Percentiles rank a stretch among this genome's conserved stretches.
Evolutionary conservation across 2,888 invertebrate species (phyloP).

Genomic region (Drosophila prostipennis): DNA sequence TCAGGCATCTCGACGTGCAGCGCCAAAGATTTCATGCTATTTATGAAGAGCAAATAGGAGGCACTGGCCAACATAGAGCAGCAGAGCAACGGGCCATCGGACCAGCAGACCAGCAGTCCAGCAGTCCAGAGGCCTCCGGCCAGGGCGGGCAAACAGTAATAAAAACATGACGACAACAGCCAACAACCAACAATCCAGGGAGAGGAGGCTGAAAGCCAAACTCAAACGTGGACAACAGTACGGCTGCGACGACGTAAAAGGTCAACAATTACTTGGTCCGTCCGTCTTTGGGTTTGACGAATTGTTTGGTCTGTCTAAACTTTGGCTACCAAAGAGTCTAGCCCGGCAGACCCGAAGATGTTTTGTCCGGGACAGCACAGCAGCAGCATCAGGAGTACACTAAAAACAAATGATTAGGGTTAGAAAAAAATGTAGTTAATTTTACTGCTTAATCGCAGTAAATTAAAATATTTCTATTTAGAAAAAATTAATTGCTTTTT

Average conservation of each 20-base stretch:
- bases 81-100: neutral
- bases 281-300: conserved; percentile 64
- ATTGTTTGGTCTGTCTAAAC: conserved; percentile 79
- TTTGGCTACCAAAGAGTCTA: conserved; percentile 80
- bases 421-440: too few relatives aligned
- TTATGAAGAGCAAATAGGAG: conserved; percentile 75
- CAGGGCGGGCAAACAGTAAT: conserved; percentile 77
- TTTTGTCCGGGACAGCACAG: conserved; percentile 35
- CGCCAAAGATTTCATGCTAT: conserved; percentile 77
- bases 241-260: conserved; percentile 71
- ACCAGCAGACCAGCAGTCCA: neutral
- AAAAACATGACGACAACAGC: conserved; percentile 68
- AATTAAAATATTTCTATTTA: too few relatives aligned
- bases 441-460: too few relatives aligned
- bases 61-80: conserved; percentile 12
- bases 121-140: conserved; percentile 43
- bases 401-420: neutral
- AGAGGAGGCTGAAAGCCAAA: conserved; percentile 43
- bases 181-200: conserved; percentile 33
- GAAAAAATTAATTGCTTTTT: too few relatives aligned
- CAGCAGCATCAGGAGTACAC: conserved; percentile 29
- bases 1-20: conserved; percentile 74
- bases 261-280: conserved; percentile 79
- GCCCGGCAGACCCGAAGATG: conserved; percentile 64
- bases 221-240: conserved; percentile 57